Evolutionary conservation across 2,113 vertebrate species (phyloP), one percentile per base, ranked within the genome.

Genomic region (Chaenogobius annularis): DNA sequence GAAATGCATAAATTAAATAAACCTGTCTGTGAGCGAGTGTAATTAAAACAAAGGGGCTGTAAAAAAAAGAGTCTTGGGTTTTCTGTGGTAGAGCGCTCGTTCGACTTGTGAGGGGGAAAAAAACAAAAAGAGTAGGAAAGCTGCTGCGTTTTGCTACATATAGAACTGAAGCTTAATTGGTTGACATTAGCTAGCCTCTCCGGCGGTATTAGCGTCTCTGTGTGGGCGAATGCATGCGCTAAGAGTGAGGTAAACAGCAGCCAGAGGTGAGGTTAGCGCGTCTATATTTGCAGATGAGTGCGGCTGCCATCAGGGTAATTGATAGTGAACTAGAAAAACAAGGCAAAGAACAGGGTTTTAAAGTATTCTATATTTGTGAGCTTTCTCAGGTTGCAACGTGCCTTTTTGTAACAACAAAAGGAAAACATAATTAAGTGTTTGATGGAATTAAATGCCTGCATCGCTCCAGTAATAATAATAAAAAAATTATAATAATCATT

Each of bases 1-100:
- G 56, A 83, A 83, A 83, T 69, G 58, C 72, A 82, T 82, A 76
- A 80, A 85, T 86, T 71, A 82, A 85, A 79, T 75, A 77, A 78
- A 75, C 67, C 73, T 84, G 78, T 74, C 74, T 73, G 69, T 56
- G 54, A 75, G 31, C 11, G 9, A 74, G 37, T 66, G 43, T 76
- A 83, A 88, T 85, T 82, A 85, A 73, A 77, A 73, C 59, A 10
- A 54, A 48, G 13, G 5, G 14, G 26, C 4, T 13, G 22, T 1
- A 22, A 68, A 69, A 47, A n/a, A 70, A 81, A 71, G 61, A 64
- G 43, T 1, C 23, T 20, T 20, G 22, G 50, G 66, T 68, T 55
- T 56, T 68, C 40, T 63, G n/a, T 44, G 55, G 22, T 14, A 23
- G 50, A 8, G 23, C 37, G 37, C 6, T 40, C 37, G 37, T 40